Base-by-base conservation (phyloP, 2,797 vertebrate species). In the Sebastiscus albofasciatus region DNA sequence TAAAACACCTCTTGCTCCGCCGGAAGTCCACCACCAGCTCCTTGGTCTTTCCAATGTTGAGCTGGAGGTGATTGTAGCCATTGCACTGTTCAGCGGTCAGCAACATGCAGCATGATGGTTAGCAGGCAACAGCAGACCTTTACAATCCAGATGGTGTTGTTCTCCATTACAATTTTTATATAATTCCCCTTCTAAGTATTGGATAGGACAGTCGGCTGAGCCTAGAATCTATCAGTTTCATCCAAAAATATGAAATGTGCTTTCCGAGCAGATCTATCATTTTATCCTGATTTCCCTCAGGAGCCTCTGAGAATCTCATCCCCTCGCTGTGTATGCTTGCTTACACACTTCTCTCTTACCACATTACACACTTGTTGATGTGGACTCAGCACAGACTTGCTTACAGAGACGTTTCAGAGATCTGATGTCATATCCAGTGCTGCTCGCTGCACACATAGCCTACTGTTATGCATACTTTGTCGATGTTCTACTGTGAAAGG, bases 361-460 rank as follows among this genome's bases (percentile, higher is more conserved):
- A 89, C 89, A 88, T 88, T 89, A 87, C 82, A 79, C 87, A 92
- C 84, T 92, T 90, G 85, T 91, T 92, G 87, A 90, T 89, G 84
- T 91, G 81, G 79, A 93, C 82, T 90, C 86, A 88, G 90, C 78
- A 90, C 73, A 94, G 91, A 91, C 81, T 82, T 86, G 85, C 89
- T 88, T 92, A 89, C 89, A 82, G 66, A 83, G 90, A 87, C 89
- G 90, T 92, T 93, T 90, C 76, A 83, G 77, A 88, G 77, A 92
- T 89, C 80, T 93, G 89, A 94, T 94, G 92, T 94, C 92, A 93
- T 94, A 87, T 86, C 75, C 75, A 83, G 70, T 85, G 83, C 72
- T 65, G 64, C 78, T 88, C 68, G 31, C 76, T 89, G 83, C 62
- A 83, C 65, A 82, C 72, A 69, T 75, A 67, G 27, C 62, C 68